Base-by-base conservation (phyloP, 2,113 vertebrate genomes). In the Dolichallabes microphthalmus region DNA sequence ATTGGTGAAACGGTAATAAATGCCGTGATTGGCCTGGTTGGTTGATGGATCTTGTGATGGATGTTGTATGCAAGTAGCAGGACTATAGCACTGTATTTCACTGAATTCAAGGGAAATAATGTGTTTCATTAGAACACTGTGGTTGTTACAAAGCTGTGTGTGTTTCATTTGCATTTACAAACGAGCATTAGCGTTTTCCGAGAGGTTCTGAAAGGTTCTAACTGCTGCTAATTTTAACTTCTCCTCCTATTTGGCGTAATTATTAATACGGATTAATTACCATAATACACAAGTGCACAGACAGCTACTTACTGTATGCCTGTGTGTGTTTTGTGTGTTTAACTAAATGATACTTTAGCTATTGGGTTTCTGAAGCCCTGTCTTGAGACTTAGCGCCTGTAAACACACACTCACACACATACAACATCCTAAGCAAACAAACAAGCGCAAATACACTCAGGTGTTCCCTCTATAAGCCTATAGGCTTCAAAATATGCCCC, bases 371-470 rank as follows among this genome's bases (percentile, higher is more conserved):
- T 90, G 85, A 86, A 85, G 88, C 86, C 85, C 86, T 77, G 91
- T 84, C 75, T 90, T 90, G 89, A 25, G 92, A 81, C 0, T 75
- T 89, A 92, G 90, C 91, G 90, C 90, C 86, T 61, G 58, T 78
- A 80, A n/a, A 60, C 71, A 69, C 75, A 50, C 86, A 76, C 80
- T 82, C 66, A 79, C 82, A 76, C 71, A 80, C 86, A 85, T 45
- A 71, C 55, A 81, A 82, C 25, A 85, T 58, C 83, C 79, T 87
- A 90, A 88, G 80, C 88, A 88, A 92, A 91, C 89, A 88, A 83
- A 53, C 76, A 60, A 82, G 89, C 88, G 79, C 90, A 89, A 90
- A 93, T 92, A 93, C 90, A 85, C 92, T 93, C 93, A 93, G 93
- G 93, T 94, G 92, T 93, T 90, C 90, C 88, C 87, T 91, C 91